Percentiles rank a stretch among this genome's conserved stretches.
These are phyloP conservation scores for Holotrichia oblita DNA, from an alignment of 1,140 invertebrate genomes.

Conservation along the genomic window DNA sequence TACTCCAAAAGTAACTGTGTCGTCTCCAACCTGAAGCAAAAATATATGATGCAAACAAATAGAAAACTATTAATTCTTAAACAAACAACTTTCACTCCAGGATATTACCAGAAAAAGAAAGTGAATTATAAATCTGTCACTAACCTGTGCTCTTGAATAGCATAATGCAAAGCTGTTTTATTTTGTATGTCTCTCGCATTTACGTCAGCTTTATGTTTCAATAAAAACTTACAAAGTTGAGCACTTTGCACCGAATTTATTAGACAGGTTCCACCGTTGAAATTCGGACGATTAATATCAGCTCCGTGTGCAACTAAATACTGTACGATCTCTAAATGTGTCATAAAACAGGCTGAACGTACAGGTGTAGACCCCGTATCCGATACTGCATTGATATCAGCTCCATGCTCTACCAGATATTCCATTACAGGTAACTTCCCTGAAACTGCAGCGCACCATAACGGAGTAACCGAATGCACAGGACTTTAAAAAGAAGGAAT, in stretches of 20 bases:
- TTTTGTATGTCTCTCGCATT: conserved; percentile 90
- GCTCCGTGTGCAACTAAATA: conserved; percentile 86
- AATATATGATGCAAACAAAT: neutral
- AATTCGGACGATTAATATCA: conserved; percentile 86
- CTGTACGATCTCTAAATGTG: conserved; percentile 82
- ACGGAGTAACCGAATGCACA: conserved; percentile 84
- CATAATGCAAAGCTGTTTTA: conserved; percentile 93
- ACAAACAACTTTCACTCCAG: conserved; percentile 19
- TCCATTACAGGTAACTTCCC: conserved; percentile 82
- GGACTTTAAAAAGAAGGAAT: conserved; percentile 61
- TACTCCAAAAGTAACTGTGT: conserved; percentile 82
- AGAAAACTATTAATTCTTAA: neutral
- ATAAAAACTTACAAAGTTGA: conserved; percentile 81
- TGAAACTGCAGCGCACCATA: conserved; percentile 95
- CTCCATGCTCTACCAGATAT: conserved; percentile 81
- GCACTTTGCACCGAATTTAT: conserved; percentile 93
- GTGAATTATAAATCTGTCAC: neutral
- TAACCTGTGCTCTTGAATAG: conserved; percentile 84
- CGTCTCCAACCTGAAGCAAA: conserved; percentile 75
- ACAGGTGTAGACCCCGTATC: conserved; percentile 91
- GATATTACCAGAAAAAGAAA: no score
- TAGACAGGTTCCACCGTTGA: conserved; percentile 92
- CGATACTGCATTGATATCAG: conserved; percentile 84
- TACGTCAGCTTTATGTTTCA: conserved; percentile 80
- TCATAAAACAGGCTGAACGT: conserved; percentile 93